Base-by-base conservation (phyloP, 2,888 invertebrate species). In the Dryocosmus kuriphilus region DNA sequence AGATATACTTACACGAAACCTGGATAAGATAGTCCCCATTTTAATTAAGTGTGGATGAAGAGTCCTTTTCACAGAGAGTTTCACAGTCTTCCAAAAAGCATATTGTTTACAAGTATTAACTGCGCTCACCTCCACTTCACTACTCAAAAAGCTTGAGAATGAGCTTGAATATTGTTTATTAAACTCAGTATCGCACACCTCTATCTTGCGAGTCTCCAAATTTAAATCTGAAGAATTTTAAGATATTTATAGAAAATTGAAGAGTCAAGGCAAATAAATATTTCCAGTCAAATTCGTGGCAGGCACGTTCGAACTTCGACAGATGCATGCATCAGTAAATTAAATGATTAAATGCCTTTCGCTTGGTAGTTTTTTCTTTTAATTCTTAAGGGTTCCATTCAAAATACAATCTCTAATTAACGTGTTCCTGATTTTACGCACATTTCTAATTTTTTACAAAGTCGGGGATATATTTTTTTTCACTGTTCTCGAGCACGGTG, bases 21-120 rank as follows among this genome's bases (percentile, higher is more conserved):
- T 76, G 63, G 81, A 81, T 79, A 81, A 74, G 11, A 81, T 60
- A 51, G 77, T 63, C 63, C 80, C 81, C 81, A 81, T 81, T 75
- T 55, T 80, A 65, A 71, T 27, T 41, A 41, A 35, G 19, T 65
- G 22, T 32, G 38, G 16, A n/a, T 55, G 32, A 62, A 76, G 65
- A 77, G 24, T 61, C 30, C 19, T 75, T 19, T 27, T 46, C 35
- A n/a, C 32, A 51, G 51, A 63, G 63, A 76, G 76, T 62, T 9
- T 35, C 19, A 71, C 77, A 71, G 73, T 75, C 24, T 76, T 76
- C 80, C 76, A 81, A 73, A 79, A 65, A 79, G 74, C 81, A 81
- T 81, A 81, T 81, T 80, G 79, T 63, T 65, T 55, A 63, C 35
- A 30, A 65, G 30, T 30, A 38, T 27, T 9, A 14, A 51, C 30